Evolutionary conservation across 2,113 vertebrate species (phyloP), one percentile per base, ranked within the genome.

Genomic region (Cynocephalus volans): DNA sequence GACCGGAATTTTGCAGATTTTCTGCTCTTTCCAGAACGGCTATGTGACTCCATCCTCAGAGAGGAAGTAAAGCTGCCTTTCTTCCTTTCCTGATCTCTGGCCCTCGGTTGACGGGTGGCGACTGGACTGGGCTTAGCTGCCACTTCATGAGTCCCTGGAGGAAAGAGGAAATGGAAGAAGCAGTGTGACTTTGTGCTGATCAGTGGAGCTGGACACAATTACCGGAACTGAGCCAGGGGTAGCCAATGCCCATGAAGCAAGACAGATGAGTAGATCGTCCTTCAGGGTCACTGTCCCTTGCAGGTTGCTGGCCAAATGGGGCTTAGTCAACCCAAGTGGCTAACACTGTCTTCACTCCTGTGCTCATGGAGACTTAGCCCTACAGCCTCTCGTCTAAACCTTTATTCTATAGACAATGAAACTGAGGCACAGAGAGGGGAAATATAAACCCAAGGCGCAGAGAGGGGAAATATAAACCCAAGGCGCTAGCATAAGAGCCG

Each of bases 31-130:
- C 97, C 96, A 9, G 98, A 86, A n/a, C 84, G 97, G 33, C 94
- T 92, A 92, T 98, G 99, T 31, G 98, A 98, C 95, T 99, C 99
- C 99, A 99, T 99, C 98, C 98, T 99, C 97, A 99, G 97, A n/a
- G 98, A 98, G 96, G 97, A 88, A 13, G 98, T 90, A 62, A 97
- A 56, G 93, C 97, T 96, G 93, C 98, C 98, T 97, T 98, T 99
- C 98, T 98, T 99, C 98, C 97, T 97, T 0, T 98, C 98, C 0
- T 95, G 98, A 18, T 98, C 98, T 96, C 97, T 90, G 76, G 97
- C 97, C 75, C 97, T 96, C 0, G 96, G 98, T 88, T 97, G 98
- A 90, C 11, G 84, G 24, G 54, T 19, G 76, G 70, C 1, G 21
- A 15, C 62, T 1, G 73, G 56, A 45, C 50, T 21, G 41, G 95